Evolutionary conservation across 2,797 vertebrate genomes (phyloP).

Genomic region (Tinamus major): DNA sequence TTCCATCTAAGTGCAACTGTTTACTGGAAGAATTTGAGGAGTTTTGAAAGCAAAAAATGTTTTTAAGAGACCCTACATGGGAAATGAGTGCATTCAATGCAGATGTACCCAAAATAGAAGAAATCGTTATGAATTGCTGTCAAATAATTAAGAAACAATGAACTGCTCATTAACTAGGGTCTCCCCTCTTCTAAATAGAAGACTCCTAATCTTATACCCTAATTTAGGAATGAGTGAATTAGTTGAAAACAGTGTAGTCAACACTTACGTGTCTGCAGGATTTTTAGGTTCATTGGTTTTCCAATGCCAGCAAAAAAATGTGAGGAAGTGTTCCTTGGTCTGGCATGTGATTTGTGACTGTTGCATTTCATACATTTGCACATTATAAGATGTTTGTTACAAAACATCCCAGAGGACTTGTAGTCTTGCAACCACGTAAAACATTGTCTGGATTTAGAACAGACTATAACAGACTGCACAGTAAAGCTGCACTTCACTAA

Average conservation of each 20-base stretch:
- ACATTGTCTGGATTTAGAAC: accelerated
- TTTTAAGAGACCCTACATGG: neutral
- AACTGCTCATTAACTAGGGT: neutral
- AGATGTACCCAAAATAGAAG: conserved; percentile 5
- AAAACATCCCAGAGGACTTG: neutral
- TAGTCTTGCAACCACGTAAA: neutral
- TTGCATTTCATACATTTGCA: neutral
- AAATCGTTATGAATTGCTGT: neutral
- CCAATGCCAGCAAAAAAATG: neutral
- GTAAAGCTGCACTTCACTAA: neutral
- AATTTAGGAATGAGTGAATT: neutral
- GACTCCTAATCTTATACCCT: neutral
- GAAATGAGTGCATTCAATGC: neutral
- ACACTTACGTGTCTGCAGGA: neutral
- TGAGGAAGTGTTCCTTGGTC: neutral
- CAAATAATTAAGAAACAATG: conserved; percentile 41
- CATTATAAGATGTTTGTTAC: conserved; percentile 48
- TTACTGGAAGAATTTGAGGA: neutral
- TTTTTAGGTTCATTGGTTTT: neutral
- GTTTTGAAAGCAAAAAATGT: conserved; percentile 28
- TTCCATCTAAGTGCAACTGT: neutral
- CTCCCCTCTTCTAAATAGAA: conserved; percentile 8
- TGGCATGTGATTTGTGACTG: neutral
- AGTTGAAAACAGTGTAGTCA: neutral
- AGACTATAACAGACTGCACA: accelerated